Evolutionary conservation across 1,140 invertebrate species (phyloP).

Genomic region (Argopecten irradians): DNA sequence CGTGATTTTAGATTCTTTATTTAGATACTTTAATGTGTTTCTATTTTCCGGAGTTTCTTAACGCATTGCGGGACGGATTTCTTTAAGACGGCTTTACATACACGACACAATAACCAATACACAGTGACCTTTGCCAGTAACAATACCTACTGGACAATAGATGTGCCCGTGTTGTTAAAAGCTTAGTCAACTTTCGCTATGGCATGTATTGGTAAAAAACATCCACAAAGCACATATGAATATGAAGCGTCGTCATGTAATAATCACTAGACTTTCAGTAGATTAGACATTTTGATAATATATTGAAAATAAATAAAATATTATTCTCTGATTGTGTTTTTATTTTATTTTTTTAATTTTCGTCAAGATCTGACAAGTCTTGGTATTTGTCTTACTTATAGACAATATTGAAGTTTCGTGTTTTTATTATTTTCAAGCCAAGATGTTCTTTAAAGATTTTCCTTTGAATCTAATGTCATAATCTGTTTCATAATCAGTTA

Average conservation of each 20-base stretch:
- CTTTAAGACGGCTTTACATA: not conserved
- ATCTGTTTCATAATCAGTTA: too few species aligned
- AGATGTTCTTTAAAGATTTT: too few species aligned
- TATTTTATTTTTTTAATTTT: too few species aligned
- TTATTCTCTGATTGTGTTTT: too few species aligned
- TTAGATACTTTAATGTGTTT: not conserved
- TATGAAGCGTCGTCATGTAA: too few species aligned
- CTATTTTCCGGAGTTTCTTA: not conserved
- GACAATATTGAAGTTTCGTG: too few species aligned
- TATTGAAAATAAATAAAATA: not conserved
- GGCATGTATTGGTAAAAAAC: not conserved
- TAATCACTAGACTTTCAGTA: too few species aligned
- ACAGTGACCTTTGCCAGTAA: not conserved
- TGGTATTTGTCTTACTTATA: too few species aligned
- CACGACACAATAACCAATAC: not conserved
- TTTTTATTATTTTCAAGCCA: too few species aligned
- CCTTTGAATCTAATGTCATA: too few species aligned
- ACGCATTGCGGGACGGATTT: slow-evolving; percentile 5
- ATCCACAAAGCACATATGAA: too few species aligned
- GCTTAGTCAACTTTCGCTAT: not conserved
- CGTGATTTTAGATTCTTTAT: not conserved
- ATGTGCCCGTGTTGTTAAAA: not conserved
- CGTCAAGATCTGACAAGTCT: too few species aligned
- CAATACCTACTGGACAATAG: not conserved
- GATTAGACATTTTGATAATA: not conserved